phyloP scores from a whole-genome alignment of 2,797 vertebrate genomes.

The Manis javanica region DNA sequence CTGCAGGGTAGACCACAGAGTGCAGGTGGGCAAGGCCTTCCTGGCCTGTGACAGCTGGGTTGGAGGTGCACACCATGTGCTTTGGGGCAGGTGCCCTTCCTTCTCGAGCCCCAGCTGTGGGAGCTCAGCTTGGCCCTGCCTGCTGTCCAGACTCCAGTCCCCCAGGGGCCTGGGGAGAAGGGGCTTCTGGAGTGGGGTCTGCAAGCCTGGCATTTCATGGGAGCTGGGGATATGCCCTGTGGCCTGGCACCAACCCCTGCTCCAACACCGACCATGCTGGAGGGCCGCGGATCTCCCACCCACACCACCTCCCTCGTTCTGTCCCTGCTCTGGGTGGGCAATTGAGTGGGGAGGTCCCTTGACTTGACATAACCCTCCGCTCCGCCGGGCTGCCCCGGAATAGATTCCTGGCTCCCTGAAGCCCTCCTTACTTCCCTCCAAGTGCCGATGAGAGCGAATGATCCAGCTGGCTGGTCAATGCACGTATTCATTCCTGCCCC shows the following conservation, averaged over 20 bases:
- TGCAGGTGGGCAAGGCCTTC: background rate
- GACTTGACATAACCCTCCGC: background rate
- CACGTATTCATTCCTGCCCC: fast-evolving
- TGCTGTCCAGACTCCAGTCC: background rate
- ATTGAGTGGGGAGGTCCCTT: background rate
- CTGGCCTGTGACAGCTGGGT: background rate
- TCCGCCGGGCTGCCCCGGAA: background rate
- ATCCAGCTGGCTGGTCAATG: fast-evolving
- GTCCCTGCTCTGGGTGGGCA: background rate
- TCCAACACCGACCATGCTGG: background rate
- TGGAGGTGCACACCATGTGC: background rate
- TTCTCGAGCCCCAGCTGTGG: background rate
- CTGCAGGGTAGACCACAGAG: background rate
- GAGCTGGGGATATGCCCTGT: background rate
- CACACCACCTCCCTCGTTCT: background rate
- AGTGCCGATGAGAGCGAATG: background rate
- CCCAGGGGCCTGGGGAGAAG: background rate
- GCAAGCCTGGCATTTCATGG: background rate
- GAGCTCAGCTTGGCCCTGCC: background rate
- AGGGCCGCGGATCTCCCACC: background rate
- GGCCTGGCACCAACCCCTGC: background rate
- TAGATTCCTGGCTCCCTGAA: background rate
- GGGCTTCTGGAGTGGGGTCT: background rate
- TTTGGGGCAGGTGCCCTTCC: background rate
- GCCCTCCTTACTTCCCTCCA: background rate